These are phyloP conservation scores for Caenorhabditis panamensis DNA, from an alignment of 2,888 invertebrate genomes.

Conservation along the genomic window DNA sequence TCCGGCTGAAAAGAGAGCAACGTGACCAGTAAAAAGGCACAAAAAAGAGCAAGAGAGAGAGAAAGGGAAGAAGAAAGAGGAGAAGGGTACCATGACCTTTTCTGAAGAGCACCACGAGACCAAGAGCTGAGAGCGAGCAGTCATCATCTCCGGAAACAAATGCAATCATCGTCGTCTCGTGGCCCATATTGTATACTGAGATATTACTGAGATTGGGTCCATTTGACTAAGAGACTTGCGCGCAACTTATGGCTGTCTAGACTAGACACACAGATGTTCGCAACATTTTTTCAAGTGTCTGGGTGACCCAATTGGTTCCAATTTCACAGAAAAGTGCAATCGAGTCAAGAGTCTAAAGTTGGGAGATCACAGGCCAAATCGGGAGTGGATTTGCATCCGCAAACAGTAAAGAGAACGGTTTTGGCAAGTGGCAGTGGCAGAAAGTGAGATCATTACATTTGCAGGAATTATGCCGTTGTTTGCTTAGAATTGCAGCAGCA, in stretches of 20 bases:
- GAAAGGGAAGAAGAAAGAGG: constrained; percentile 10
- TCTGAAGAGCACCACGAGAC: constrained; percentile 47
- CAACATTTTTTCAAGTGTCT: constrained; percentile 6
- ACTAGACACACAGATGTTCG: constrained; percentile 15
- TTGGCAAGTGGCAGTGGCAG: not conserved
- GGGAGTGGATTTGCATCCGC: not conserved
- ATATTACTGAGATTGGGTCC: constrained; percentile 22
- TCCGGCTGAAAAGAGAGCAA: constrained; percentile 19
- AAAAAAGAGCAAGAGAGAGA: not conserved
- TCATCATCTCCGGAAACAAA: constrained; percentile 22
- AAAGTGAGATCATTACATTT: constrained; percentile 5
- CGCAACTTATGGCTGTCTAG: constrained; percentile 26
- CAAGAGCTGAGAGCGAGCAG: not conserved
- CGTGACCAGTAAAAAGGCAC: constrained; percentile 27
- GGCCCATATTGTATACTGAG: not conserved
- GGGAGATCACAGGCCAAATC: constrained; percentile 16
- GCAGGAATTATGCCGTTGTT: constrained; percentile 32
- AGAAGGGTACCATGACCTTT: constrained; percentile 48
- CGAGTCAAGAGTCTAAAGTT: not conserved
- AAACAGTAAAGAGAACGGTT: constrained; percentile 2
- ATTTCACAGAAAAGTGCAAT: constrained; percentile 5
- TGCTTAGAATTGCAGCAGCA: constrained; percentile 44
- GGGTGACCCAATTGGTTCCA: constrained; percentile 29
- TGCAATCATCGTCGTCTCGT: constrained; percentile 17
- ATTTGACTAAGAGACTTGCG: not conserved